Conservation (phyloP, 1,140 invertebrate species). For the Ceratina calcarata region DNA sequence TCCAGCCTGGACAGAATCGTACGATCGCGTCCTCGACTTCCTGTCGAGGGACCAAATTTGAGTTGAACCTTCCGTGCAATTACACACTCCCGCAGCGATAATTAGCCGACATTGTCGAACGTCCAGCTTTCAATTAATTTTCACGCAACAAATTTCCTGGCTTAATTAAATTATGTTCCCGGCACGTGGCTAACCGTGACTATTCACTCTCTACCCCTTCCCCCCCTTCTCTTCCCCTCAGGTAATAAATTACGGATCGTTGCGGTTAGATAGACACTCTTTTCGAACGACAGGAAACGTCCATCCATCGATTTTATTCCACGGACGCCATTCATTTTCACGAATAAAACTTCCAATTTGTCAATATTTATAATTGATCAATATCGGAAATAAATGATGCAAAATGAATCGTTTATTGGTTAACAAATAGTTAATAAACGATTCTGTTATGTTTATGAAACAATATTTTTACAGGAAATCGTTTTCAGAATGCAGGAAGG, state of each 20-base stretch:
- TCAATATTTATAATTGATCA: too few relatives aligned
- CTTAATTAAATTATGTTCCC: conserved; percentile 14
- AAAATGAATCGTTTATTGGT: too few relatives aligned
- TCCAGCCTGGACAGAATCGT: background rate
- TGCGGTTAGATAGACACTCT: background rate
- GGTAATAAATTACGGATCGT: background rate
- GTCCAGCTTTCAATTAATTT: conserved; percentile 14
- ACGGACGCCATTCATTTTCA: background rate
- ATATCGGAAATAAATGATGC: too few relatives aligned
- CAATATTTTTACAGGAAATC: too few relatives aligned
- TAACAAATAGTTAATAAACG: too few relatives aligned
- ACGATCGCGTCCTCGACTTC: background rate
- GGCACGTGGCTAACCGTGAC: background rate
- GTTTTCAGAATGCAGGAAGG: too few relatives aligned
- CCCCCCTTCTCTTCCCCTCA: background rate
- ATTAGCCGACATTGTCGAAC: conserved; percentile 28
- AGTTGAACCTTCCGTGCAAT: background rate
- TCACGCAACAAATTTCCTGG: background rate
- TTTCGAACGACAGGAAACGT: background rate
- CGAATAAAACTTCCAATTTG: too few relatives aligned
- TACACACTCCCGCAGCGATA: background rate
- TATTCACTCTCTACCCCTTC: too few relatives aligned
- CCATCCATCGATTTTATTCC: too few relatives aligned
- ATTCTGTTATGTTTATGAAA: too few relatives aligned
- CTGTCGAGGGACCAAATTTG: background rate